Percentiles rank a stretch among this genome's conserved stretches.
Conservation (phyloP, 2,113 vertebrate genomes). For the Catharus fuscescens region DNA sequence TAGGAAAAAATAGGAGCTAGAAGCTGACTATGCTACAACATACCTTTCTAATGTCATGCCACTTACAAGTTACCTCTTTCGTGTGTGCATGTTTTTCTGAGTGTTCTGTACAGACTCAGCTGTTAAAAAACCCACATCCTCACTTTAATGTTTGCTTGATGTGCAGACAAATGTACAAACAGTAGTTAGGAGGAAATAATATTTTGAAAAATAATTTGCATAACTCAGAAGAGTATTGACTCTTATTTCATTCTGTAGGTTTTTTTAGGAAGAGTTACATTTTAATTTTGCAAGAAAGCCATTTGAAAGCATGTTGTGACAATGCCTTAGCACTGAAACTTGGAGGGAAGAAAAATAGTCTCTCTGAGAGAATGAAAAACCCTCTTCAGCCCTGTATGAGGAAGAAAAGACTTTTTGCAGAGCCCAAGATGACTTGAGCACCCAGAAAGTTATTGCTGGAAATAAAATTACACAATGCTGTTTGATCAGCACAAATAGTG, state of each 20-base stretch:
- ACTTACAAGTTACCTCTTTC: slow-evolving; percentile 59
- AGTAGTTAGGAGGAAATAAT: slow-evolving; percentile 35
- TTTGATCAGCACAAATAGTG: neutral
- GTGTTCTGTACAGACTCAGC: slow-evolving; percentile 35
- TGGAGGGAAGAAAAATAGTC: neutral
- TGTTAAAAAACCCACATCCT: slow-evolving; percentile 50
- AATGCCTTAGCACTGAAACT: neutral
- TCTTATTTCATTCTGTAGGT: slow-evolving; percentile 10
- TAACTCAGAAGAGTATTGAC: slow-evolving; percentile 3
- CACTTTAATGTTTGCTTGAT: slow-evolving; percentile 58
- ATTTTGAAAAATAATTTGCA: slow-evolving; percentile 38
- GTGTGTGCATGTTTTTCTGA: neutral
- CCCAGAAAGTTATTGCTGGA: neutral
- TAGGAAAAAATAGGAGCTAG: slow-evolving; percentile 74
- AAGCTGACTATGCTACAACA: slow-evolving; percentile 62
- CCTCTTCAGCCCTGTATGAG: neutral
- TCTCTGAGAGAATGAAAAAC: neutral
- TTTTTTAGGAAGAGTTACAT: neutral
- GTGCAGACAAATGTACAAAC: slow-evolving; percentile 26
- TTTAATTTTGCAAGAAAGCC: neutral
- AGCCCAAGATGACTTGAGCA: neutral
- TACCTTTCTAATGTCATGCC: slow-evolving; percentile 66
- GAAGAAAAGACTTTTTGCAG: slow-evolving; percentile 10
- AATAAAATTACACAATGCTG: neutral
- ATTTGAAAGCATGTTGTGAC: neutral